Conservation (phyloP, 2,797 vertebrate species). For the Dendrocincla fuliginosa region DNA sequence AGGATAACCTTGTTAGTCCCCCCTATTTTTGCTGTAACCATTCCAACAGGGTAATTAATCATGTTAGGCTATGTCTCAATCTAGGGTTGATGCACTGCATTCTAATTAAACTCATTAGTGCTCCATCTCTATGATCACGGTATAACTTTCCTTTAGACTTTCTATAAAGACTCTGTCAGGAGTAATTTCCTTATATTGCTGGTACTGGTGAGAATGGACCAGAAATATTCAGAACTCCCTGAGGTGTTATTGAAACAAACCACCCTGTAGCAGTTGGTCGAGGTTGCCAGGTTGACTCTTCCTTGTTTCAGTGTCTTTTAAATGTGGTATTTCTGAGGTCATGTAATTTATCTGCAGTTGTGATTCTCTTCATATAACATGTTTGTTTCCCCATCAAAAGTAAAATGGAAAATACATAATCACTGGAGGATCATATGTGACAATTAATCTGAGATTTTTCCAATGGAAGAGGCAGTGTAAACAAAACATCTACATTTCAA, state of each 20-base stretch:
- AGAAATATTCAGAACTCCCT: background rate
- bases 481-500: background rate
- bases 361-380: background rate
- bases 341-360: background rate
- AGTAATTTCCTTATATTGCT: background rate
- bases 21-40: background rate
- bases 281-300: background rate
- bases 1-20: background rate
- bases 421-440: background rate
- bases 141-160: background rate
- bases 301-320: background rate
- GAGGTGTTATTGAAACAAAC: background rate
- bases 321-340: background rate
- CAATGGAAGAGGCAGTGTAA: background rate
- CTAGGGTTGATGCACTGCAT: background rate
- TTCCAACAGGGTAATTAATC: constrained; percentile 5
- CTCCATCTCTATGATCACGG: background rate
- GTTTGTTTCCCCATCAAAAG: background rate
- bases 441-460: background rate
- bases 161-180: background rate
- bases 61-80: background rate
- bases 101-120: background rate
- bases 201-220: background rate
- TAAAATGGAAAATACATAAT: background rate
- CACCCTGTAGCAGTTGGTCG: background rate